Evolutionary conservation across 2,797 vertebrate genomes (phyloP), one percentile per base, ranked within the genome.

Genomic region (Phyllotis vaccarum): DNA sequence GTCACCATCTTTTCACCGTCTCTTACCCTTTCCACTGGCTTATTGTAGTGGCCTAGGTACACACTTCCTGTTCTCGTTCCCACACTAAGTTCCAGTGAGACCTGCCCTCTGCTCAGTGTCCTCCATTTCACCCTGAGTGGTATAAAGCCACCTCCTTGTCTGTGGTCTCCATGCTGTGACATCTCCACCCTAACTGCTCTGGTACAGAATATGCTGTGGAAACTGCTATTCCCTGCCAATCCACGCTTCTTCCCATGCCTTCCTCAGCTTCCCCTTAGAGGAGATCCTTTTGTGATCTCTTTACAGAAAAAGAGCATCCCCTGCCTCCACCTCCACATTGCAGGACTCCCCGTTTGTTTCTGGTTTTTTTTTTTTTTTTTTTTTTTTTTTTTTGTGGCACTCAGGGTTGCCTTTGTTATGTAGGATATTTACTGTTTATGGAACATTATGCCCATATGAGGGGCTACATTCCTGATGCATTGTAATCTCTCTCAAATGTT

Each of bases 211-310:
- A 2, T 5, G 29, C 31, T 54, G 49, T 52, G 75, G 46, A 52
- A 34, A 52, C 17, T n/a, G 76, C 49, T 79, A 8, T 52, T 78
- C 31, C 12, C 49, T 11, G 49, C 49, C 34, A 1, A 78, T 79
- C 76, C 49, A n/a, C 4, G 0, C 2, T 3, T 31, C 17, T 19
- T 2, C 76, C 7, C 72, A 49, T 10, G 21, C 5, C 37, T 74
- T 13, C 31, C 46, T 34, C 76, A 22, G 17, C 5, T 10, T n/a
- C 49, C 31, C 17, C 76, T n/a, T 49, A 21, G 29, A n/a, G 31
- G 49, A 79, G 76, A 54, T 31, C 17, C 75, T 52, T 49, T 11
- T 79, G 76, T 54, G 49, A 52, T 54, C 31, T 21, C 29, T 52
- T 52, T 78, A 19, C 14, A 49, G 49, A 52, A 34, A 78, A 21